Base-by-base conservation (phyloP, 2,888 invertebrate genomes). In the Euplexia lucipara region DNA sequence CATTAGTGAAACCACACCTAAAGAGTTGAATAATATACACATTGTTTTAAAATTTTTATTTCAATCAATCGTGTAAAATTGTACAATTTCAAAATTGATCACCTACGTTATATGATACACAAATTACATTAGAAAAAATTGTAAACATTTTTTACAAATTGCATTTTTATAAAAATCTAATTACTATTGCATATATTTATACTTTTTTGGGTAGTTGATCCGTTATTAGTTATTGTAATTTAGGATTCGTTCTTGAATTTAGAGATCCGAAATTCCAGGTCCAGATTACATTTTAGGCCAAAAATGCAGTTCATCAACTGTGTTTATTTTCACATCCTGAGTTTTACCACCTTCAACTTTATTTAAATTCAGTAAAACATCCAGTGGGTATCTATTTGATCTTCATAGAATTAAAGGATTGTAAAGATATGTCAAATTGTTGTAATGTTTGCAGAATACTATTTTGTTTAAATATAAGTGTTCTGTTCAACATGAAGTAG, bases 51-150 rank as follows among this genome's bases (percentile, higher is more conserved):
- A 51, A 67, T 53, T 79, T 81, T 81, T 74, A 79, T 79, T 92
- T 82, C 83, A 88, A 84, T 88, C 84, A 87, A 88, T 89, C 76
- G 87, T 94, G 92, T 94, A 94, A 94, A 94, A 91, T 92, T 94
- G 93, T 94, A 94, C 93, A 94, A 86, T 87, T 89, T 90, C 90
- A 89, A 93, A 93, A 93, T 91, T 84, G 87, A 84, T 88, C 79
- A 85, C 82, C 84, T 85, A 83, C 72, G 77, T 83, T 77, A 82
- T 85, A 85, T 79, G 78, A 69, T 83, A 83, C 81, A 83, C 83
- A 80, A 82, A 75, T 79, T 78, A 68, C 75, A 69, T 74, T 80
- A 83, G 54, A 80, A 83, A 82, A 81, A 78, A 35, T 72, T 78
- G 78, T 80, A 85, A 83, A 83, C 51, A 62, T 48, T 81, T 79